Conservation (phyloP, 2,113 vertebrate species). For the Butastur rufipennis region DNA sequence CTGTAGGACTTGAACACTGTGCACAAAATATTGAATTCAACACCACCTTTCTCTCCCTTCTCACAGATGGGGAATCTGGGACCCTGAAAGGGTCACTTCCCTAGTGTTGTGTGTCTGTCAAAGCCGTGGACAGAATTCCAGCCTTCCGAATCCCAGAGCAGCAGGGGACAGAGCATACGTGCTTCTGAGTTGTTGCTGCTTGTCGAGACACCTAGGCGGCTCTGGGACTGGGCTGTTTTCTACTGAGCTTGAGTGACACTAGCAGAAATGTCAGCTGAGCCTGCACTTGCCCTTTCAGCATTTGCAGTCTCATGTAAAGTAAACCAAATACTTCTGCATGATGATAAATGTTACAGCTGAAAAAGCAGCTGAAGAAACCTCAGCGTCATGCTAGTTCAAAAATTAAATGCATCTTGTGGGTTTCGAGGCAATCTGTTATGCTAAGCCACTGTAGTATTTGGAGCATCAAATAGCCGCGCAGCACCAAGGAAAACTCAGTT, state of each 20-base stretch:
- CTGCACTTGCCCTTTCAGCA: constrained; percentile 33
- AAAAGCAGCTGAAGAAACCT: background rate
- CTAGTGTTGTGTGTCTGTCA: background rate
- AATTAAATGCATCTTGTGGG: background rate
- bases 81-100: background rate
- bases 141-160: fast-evolving
- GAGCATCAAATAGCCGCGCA: background rate
- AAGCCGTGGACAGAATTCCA: background rate
- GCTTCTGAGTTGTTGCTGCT: background rate
- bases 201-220: background rate
- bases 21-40: background rate
- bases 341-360: constrained; percentile 1
- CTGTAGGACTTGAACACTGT: background rate
- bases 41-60: background rate
- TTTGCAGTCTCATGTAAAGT: constrained; percentile 21
- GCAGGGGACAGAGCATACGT: background rate
- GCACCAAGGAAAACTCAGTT: background rate
- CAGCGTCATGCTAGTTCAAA: background rate
- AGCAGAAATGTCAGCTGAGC: constrained; percentile 46
- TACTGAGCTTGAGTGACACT: background rate
- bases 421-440: background rate
- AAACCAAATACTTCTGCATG: background rate
- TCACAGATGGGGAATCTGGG: background rate
- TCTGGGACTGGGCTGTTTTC: background rate
- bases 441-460: background rate